These are phyloP conservation scores for Reticulitermes lucifugus DNA, from an alignment of 2,888 invertebrate genomes.

Conservation along the genomic window DNA sequence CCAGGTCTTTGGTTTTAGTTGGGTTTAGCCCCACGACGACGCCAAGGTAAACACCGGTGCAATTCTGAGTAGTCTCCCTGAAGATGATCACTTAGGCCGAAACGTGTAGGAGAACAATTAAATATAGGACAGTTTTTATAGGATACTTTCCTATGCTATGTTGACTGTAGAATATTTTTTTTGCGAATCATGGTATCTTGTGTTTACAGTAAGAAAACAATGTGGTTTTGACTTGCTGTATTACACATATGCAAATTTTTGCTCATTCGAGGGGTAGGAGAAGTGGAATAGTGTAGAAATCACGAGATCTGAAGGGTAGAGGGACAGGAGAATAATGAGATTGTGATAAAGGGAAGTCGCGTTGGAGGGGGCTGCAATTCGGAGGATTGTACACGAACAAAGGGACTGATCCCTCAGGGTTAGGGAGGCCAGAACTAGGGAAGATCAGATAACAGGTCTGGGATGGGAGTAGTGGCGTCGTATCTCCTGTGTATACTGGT, in stretches of 20 bases:
- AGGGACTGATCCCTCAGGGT: background rate
- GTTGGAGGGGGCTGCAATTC: background rate
- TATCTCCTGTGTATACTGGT: background rate
- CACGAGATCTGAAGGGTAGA: background rate
- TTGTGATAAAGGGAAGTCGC: constrained; percentile 11
- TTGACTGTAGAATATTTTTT: too few relatives aligned
- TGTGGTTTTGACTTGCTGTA: too few relatives aligned
- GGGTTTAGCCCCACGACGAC: too few relatives aligned
- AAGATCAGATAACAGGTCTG: background rate
- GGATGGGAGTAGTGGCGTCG: background rate
- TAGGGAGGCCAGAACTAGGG: background rate
- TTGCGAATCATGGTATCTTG: too few relatives aligned
- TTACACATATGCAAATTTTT: background rate
- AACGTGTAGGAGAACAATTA: too few relatives aligned
- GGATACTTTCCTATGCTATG: too few relatives aligned
- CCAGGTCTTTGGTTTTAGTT: too few relatives aligned
- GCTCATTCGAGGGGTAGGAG: background rate
- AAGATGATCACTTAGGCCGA: too few relatives aligned
- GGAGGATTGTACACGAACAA: constrained; percentile 17
- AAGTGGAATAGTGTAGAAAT: background rate
- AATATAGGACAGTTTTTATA: too few relatives aligned
- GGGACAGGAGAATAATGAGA: constrained; percentile 13
- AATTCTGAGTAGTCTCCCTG: too few relatives aligned
- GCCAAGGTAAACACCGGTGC: too few relatives aligned
- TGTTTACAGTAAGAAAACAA: too few relatives aligned